phyloP scores from a whole-genome alignment of 2,113 vertebrate genomes.

The Bubalus kerabau region DNA sequence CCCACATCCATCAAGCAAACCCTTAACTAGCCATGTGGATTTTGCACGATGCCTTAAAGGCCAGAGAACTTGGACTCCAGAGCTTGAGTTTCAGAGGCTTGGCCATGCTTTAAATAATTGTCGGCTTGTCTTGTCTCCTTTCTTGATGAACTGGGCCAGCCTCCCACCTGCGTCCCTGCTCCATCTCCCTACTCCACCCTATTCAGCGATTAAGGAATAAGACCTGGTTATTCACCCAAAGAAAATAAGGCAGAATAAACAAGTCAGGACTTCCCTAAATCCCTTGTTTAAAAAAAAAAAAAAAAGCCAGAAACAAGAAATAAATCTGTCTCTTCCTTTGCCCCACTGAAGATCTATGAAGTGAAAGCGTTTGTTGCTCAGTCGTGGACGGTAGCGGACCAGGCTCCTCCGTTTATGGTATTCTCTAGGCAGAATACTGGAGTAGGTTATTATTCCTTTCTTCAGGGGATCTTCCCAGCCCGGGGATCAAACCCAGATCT shows the following conservation, averaged over 20 bases:
- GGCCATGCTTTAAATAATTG: neutral
- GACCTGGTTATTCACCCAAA: neutral
- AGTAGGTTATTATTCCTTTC: neutral
- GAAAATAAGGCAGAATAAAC: neutral
- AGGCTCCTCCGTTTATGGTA: neutral
- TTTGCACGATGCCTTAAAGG: constrained; percentile 47
- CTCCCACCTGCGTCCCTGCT: neutral
- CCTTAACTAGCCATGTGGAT: constrained; percentile 14
- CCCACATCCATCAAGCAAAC: constrained; percentile 39
- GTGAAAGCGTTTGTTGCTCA: neutral
- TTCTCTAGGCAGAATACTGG: neutral
- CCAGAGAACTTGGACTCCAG: constrained; percentile 55
- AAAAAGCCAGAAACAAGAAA: neutral
- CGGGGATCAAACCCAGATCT: neutral
- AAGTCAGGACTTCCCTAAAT: neutral
- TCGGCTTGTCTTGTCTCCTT: constrained; percentile 33
- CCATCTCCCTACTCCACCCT: neutral
- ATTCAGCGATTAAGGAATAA: neutral
- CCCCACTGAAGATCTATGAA: neutral
- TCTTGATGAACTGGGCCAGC: constrained; percentile 35
- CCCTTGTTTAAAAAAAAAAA: neutral
- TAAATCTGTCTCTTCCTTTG: neutral
- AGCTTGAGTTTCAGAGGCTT: neutral
- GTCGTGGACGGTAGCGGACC: neutral
- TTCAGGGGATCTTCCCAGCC: neutral